These are phyloP conservation scores for Prochilodus magdalenae DNA, from an alignment of 2,113 vertebrate genomes.

Conservation along the genomic window DNA sequence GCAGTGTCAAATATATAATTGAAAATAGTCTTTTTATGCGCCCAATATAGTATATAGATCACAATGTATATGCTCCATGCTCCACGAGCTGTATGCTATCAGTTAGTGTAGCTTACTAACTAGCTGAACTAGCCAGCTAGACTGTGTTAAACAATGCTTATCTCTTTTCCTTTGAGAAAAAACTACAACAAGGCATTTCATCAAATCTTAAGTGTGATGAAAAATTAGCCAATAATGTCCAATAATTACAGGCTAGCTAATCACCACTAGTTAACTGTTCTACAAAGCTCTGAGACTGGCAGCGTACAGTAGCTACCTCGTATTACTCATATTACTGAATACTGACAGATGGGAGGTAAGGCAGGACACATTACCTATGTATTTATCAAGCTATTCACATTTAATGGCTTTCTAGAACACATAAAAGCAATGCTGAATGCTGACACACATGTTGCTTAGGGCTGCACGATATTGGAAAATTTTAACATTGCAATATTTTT, in stretches of 20 bases:
- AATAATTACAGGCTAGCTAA: neutral
- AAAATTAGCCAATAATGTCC: neutral
- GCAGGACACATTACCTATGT: no score
- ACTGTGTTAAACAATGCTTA: slow-evolving; percentile 52
- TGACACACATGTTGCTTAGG: no score
- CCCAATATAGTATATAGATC: neutral
- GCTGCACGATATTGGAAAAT: no score
- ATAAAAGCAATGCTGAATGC: no score
- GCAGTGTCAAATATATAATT: neutral
- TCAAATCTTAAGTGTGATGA: no score
- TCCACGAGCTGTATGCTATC: neutral
- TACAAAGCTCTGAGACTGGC: neutral
- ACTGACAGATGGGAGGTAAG: no score
- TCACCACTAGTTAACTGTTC: neutral
- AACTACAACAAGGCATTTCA: no score
- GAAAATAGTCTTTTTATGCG: neutral
- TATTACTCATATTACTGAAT: no score
- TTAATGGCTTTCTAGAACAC: no score
- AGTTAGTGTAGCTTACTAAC: neutral
- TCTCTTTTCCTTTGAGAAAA: neutral
- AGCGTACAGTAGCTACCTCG: no score
- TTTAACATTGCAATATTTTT: no score
- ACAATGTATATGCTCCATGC: neutral
- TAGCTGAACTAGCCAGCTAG: slow-evolving; percentile 53
- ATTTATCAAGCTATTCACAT: no score